These are phyloP conservation scores for Phalera bucephala DNA, from an alignment of 2,888 invertebrate species.

Conservation along the genomic window DNA sequence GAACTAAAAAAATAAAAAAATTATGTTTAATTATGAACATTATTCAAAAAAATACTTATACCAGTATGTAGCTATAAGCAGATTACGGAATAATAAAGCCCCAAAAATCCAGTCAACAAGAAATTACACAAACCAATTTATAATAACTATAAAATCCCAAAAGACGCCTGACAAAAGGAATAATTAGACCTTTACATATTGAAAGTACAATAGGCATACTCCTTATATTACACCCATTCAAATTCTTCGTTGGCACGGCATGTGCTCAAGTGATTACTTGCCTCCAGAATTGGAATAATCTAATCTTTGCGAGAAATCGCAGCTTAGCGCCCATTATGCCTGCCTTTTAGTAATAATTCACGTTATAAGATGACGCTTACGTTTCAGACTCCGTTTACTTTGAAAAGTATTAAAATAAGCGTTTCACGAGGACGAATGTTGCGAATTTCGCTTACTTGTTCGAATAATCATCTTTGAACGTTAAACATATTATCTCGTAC, in stretches of 20 bases:
- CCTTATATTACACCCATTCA: slow-evolving; percentile 22
- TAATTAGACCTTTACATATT: slow-evolving; percentile 3
- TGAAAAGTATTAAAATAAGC: slow-evolving; percentile 26
- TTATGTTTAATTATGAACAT: too few species aligned
- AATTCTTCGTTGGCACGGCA: slow-evolving; percentile 45
- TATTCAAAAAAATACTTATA: too few species aligned
- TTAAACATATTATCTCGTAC: background rate
- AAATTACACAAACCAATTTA: too few species aligned
- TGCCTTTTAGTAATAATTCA: slow-evolving; percentile 40
- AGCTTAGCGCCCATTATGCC: slow-evolving; percentile 45
- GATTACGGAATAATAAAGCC: too few species aligned
- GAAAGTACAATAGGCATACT: slow-evolving; percentile 13
- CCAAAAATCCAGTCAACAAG: too few species aligned
- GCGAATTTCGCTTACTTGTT: slow-evolving; percentile 26
- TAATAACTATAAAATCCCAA: too few species aligned
- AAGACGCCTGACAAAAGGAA: too few species aligned
- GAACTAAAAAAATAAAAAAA: too few species aligned
- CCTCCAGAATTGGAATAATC: slow-evolving; percentile 53
- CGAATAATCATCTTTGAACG: background rate
- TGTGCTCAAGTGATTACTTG: slow-evolving; percentile 61
- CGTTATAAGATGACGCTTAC: slow-evolving; percentile 25
- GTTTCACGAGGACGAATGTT: slow-evolving; percentile 31
- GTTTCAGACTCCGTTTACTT: slow-evolving; percentile 18
- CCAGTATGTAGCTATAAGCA: too few species aligned
- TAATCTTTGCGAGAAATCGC: slow-evolving; percentile 52